A percentile compares a stretch with the other conserved stretches of the same genome.
Conservation (phyloP, 1,140 invertebrate genomes). For the Plutomurus gul region DNA sequence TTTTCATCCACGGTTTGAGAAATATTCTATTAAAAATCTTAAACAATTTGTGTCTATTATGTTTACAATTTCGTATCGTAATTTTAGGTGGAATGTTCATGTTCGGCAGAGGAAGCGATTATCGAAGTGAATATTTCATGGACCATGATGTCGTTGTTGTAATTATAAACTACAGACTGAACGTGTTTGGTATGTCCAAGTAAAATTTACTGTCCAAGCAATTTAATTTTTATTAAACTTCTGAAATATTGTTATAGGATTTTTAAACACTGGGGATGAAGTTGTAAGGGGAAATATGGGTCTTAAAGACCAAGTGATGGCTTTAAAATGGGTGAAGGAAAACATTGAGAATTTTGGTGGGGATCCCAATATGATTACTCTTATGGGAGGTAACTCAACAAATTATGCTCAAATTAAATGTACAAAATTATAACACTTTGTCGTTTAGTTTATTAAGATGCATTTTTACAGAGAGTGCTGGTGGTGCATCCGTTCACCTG, state of each 20-base stretch:
- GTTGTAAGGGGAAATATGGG: slow-evolving; percentile 40
- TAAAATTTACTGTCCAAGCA: not conserved
- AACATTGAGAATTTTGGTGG: slow-evolving; percentile 67
- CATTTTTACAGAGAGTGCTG: slow-evolving; percentile 55
- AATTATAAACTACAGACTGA: slow-evolving; percentile 27
- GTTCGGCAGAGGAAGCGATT: slow-evolving; percentile 34
- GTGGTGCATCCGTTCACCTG: slow-evolving; percentile 61
- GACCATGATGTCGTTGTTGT: slow-evolving; percentile 34
- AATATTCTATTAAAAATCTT: not conserved
- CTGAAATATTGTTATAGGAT: not conserved
- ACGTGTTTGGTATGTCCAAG: slow-evolving; percentile 1
- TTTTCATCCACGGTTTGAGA: slow-evolving; percentile 35
- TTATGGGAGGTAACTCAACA: slow-evolving; percentile 51
- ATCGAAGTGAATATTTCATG: slow-evolving; percentile 26
- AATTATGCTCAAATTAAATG: not conserved
- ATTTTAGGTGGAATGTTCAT: slow-evolving; percentile 38
- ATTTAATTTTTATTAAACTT: not conserved
- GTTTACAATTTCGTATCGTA: too few species aligned
- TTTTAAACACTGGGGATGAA: slow-evolving; percentile 40
- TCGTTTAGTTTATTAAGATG: too few species aligned
- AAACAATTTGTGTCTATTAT: not conserved
- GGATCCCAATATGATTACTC: slow-evolving; percentile 60
- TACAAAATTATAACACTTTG: too few species aligned
- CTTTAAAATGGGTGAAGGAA: slow-evolving; percentile 66
- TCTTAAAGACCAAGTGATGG: slow-evolving; percentile 66